phyloP scores from a whole-genome alignment of 2,888 invertebrate species.

The Eretmocerus hayati region DNA sequence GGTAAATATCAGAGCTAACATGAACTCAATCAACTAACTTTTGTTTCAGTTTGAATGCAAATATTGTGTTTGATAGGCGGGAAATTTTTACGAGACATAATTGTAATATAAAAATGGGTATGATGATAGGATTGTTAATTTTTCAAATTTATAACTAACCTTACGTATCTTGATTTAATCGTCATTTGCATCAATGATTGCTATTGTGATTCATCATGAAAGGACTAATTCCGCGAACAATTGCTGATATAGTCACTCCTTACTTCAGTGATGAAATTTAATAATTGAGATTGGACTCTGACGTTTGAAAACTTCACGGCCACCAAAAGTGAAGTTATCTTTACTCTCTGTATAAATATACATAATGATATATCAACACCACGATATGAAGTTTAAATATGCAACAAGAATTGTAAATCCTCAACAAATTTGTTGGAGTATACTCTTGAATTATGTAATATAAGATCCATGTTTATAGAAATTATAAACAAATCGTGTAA shows the following conservation, averaged over 20 bases:
- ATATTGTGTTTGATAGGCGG: slow-evolving; percentile 8
- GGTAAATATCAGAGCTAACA: slow-evolving; percentile 18
- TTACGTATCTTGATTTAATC: slow-evolving; percentile 7
- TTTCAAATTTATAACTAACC: slow-evolving; percentile 7
- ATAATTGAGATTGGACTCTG: too few relatives aligned
- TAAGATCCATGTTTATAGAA: slow-evolving; percentile 29
- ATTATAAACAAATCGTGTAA: slow-evolving; percentile 17
- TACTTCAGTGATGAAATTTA: too few relatives aligned
- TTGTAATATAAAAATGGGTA: slow-evolving; percentile 11
- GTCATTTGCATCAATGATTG: too few relatives aligned
- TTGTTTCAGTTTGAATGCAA: slow-evolving; percentile 13
- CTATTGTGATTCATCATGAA: too few relatives aligned
- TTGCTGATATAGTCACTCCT: too few relatives aligned
- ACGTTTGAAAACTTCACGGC: slow-evolving; percentile 18
- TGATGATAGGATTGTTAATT: slow-evolving; percentile 5
- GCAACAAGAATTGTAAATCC: slow-evolving; percentile 24
- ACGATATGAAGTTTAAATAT: slow-evolving; percentile 21
- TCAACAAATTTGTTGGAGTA: slow-evolving; percentile 25
- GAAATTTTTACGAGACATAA: slow-evolving; percentile 6
- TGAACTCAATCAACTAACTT: slow-evolving; percentile 8
- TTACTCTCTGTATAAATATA: slow-evolving; percentile 27
- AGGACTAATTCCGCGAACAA: too few relatives aligned
- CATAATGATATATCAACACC: slow-evolving; percentile 23
- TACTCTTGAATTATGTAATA: slow-evolving; percentile 30
- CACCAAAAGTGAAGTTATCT: slow-evolving; percentile 20